These are phyloP conservation scores for Platynereis dumerilii DNA, from an alignment of 2,888 invertebrate species.

Conservation along the genomic window DNA sequence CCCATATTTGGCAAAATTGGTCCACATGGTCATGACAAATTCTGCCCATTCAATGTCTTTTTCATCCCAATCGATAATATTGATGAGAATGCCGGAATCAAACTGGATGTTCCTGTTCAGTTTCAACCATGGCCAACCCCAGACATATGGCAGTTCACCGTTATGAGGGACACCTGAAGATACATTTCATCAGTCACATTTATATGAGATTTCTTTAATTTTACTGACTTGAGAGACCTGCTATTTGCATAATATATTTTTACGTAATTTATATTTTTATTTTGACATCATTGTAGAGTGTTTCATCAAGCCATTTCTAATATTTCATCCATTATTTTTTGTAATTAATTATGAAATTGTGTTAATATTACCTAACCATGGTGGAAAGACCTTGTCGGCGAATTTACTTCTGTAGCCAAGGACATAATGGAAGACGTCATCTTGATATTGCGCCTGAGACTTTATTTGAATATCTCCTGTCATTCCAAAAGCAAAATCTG, in stretches of 20 bases:
- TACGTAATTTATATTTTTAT: too few species aligned
- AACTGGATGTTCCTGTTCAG: constrained; percentile 20
- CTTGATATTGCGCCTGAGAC: neutral
- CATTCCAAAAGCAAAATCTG: constrained; percentile 6
- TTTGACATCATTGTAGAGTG: too few species aligned
- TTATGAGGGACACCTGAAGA: constrained; percentile 24
- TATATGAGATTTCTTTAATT: constrained; percentile 13
- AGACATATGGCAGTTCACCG: constrained; percentile 27
- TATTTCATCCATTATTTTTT: too few species aligned
- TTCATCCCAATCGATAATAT: constrained; percentile 25
- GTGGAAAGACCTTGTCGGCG: constrained; percentile 9
- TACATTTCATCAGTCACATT: constrained; percentile 21
- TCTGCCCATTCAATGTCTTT: constrained; percentile 30
- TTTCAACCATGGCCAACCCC: constrained; percentile 26
- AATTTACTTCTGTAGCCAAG: constrained; percentile 6
- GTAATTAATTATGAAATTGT: too few species aligned
- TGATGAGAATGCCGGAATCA: constrained; percentile 26
- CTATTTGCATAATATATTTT: too few species aligned
- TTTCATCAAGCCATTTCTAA: too few species aligned
- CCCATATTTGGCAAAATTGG: constrained; percentile 38
- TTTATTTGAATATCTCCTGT: constrained; percentile 8
- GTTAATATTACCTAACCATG: constrained; percentile 22
- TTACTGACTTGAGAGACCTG: neutral
- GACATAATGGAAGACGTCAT: constrained; percentile 13
- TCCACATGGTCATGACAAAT: constrained; percentile 31